phyloP scores from a whole-genome alignment of 2,797 vertebrate species.

The Antrozous pallidus region DNA sequence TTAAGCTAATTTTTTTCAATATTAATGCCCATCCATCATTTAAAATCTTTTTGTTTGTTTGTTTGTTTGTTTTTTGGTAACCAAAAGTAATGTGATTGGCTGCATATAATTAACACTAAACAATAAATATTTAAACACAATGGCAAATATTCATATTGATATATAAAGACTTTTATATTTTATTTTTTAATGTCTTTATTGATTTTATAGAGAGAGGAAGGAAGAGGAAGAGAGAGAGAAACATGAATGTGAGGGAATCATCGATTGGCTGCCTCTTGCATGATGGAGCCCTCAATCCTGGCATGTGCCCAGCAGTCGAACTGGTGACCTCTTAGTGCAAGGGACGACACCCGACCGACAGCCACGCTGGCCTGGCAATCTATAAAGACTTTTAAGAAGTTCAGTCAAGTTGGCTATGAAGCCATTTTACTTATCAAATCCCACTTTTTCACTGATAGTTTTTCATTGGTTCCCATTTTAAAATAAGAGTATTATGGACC shows the following conservation, averaged over 20 bases:
- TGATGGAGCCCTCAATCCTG: too few species aligned
- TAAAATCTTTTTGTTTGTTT: slow-evolving; percentile 4
- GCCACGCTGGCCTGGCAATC: neutral
- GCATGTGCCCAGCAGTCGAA: neutral
- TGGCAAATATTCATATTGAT: neutral
- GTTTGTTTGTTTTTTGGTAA: slow-evolving; percentile 27
- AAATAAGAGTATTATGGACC: slow-evolving; percentile 4
- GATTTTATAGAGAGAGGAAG: neutral
- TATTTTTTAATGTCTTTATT: neutral
- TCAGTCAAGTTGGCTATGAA: neutral
- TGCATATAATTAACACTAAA: neutral
- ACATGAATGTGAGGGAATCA: neutral
- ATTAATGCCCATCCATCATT: neutral
- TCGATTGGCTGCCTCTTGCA: neutral
- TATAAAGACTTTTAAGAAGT: neutral
- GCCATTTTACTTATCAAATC: neutral
- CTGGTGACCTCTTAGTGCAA: neutral
- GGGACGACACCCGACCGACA: neutral
- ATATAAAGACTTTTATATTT: neutral
- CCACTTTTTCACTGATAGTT: neutral
- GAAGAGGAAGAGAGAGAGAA: neutral
- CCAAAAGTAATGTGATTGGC: neutral
- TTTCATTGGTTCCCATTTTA: neutral
- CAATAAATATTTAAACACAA: slow-evolving; percentile 20
- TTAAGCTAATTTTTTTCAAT: neutral